These are phyloP conservation scores for Phaetusa simplex DNA, from an alignment of 2,113 vertebrate species.

Conservation along the genomic window DNA sequence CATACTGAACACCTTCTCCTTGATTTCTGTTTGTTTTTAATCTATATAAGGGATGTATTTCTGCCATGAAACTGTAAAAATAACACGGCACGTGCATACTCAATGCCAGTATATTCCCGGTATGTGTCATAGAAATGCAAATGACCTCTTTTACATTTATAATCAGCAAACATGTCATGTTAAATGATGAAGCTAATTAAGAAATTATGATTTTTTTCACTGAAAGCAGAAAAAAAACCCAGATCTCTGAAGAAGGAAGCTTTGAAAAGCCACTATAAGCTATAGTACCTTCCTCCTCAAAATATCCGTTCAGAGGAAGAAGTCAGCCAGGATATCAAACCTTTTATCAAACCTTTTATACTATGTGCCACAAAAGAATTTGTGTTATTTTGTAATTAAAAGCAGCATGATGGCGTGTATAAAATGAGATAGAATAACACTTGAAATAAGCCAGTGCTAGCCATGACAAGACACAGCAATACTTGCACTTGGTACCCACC, in stretches of 20 bases:
- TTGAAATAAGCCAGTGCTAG: neutral
- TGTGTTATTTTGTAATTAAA: neutral
- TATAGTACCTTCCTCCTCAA: neutral
- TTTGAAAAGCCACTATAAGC: neutral
- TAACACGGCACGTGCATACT: neutral
- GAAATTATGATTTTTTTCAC: neutral
- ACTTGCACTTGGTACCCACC: neutral
- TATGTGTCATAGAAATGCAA: neutral
- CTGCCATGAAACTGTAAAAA: neutral
- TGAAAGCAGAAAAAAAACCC: neutral
- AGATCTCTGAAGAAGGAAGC: neutral
- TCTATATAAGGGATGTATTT: neutral
- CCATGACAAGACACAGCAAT: accelerated
- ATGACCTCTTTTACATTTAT: neutral
- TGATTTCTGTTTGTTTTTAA: neutral
- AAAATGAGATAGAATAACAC: neutral
- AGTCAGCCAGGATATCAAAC: neutral
- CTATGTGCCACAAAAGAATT: neutral
- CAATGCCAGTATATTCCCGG: neutral
- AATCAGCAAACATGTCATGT: neutral
- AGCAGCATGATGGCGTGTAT: neutral
- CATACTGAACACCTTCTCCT: neutral
- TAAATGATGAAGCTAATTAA: neutral
- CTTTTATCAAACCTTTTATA: neutral
- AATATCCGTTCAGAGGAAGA: neutral